phyloP scores from a whole-genome alignment of 2,113 vertebrate genomes.

The Mesoclemmys tuberculata region DNA sequence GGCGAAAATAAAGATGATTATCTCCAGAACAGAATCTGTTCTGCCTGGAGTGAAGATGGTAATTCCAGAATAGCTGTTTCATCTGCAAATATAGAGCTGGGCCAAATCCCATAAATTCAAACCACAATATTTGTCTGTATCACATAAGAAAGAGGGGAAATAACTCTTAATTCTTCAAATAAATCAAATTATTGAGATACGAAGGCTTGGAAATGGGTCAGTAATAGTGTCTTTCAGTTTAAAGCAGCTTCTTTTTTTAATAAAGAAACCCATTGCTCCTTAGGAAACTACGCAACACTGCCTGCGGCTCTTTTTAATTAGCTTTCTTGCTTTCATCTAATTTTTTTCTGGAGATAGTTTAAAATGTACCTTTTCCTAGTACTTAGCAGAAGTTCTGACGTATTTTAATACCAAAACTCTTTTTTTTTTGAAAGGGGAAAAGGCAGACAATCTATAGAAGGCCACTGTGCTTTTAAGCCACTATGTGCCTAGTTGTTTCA shows the following conservation, averaged over 20 bases:
- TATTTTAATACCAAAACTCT: background rate
- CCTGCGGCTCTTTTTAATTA: background rate
- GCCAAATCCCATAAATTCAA: background rate
- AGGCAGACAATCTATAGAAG: background rate
- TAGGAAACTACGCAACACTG: background rate
- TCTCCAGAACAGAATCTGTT: background rate
- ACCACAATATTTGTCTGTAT: background rate
- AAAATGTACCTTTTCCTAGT: background rate
- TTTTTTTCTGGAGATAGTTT: background rate
- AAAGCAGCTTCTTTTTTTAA: background rate
- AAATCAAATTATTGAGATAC: background rate
- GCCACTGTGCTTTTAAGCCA: background rate
- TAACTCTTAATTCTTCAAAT: background rate
- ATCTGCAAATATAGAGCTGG: background rate
- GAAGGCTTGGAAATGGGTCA: background rate
- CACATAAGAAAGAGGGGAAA: background rate
- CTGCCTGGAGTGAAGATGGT: background rate
- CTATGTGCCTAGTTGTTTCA: accelerated
- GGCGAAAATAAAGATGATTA: background rate
- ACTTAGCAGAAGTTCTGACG: background rate
- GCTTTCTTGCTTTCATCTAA: background rate
- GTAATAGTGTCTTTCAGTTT: background rate
- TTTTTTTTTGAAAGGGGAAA: background rate
- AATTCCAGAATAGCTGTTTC: background rate
- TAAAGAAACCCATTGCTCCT: background rate